Percentiles rank a stretch among this genome's conserved stretches.
phyloP scores from a whole-genome alignment of 2,113 vertebrate genomes.

The Cyprinodon brontotheroides region DNA sequence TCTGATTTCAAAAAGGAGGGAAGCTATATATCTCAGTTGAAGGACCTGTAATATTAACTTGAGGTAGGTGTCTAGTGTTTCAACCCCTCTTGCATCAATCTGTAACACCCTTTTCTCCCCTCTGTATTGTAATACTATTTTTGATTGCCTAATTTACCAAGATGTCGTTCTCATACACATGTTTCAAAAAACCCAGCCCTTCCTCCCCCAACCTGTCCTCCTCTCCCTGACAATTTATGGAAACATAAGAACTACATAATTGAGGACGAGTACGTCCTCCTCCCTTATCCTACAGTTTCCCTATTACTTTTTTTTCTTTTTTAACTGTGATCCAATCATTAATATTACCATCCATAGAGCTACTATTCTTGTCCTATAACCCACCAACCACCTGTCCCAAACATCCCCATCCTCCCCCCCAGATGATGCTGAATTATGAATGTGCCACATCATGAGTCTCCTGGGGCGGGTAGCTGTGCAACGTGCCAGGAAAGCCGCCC shows the following conservation, averaged over 20 bases:
- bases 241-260: conserved; percentile 80
- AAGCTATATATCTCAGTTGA: conserved; percentile 73
- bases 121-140: conserved; percentile 63
- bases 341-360: conserved; percentile 42
- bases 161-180: conserved; percentile 59
- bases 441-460: conserved; percentile 99
- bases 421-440: conserved; percentile 99
- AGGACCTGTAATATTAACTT: conserved; percentile 79
- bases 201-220: conserved; percentile 26
- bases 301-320: conserved; percentile 29
- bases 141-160: conserved; percentile 60
- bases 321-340: conserved; percentile 48
- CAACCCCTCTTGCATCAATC: conserved; percentile 77
- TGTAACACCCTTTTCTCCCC: conserved; percentile 56
- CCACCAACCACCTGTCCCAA: conserved; percentile 52
- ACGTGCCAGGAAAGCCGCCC: conserved; percentile 93
- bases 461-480: conserved; percentile 96
- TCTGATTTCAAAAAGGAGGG: conserved; percentile 75
- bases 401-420: conserved; percentile 75
- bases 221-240: conserved; percentile 74
- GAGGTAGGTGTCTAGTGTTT: conserved; percentile 87
- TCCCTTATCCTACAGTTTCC: conserved; percentile 37
- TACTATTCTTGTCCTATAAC: conserved; percentile 31
- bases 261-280: conserved; percentile 78
- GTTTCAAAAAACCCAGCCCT: conserved; percentile 49